Base-by-base conservation (phyloP, 2,888 invertebrate species). In the Xestia xanthographa region DNA sequence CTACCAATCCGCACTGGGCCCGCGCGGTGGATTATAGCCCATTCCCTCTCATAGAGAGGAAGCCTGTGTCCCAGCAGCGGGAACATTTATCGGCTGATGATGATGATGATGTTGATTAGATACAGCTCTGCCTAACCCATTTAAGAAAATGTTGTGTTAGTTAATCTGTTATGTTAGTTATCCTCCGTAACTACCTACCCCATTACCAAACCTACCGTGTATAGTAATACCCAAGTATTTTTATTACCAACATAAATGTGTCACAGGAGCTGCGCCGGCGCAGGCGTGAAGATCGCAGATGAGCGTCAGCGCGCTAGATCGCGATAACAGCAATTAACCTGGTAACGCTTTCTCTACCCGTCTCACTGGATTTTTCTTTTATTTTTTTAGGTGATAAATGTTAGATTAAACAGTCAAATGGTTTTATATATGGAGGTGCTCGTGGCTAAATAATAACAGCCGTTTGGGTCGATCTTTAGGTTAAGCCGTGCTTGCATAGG, bases 311-410 rank as follows among this genome's bases (percentile, higher is more conserved):
- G 87, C 77, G 75, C 82, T 77, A 89, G 91, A 92, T 91, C 86
- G 87, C 87, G 88, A 92, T 92, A 92, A 91, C 84, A 87, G 90
- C 93, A 93, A 95, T 95, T 95, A 95, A 95, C 94, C 95, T 92
- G 85, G 95, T 92, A 95, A 94, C 95, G 95, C 95, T 95, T 95
- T 95, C 95, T 91, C 93, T 86, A 82, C 85, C 81, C 72, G 84
- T 84, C 81, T 77, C 79, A 77, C 72, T 80, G 83, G 72, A 75
- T 75, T 72, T 70, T 77, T 60, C 68, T 81, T 53, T 69, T 72
- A 58, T 84, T 84, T 79, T 41, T 77, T 65, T 38, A 77, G 14
- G 60, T 80, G 45, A 45, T 48, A 48, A 48, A 1, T 76, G n/a
- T 43, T 67, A 11, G 0, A 82, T 48, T 56, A 38, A 11, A 65